phyloP scores from a whole-genome alignment of 2,797 vertebrate species.

The Tympanoctomys barrerae region DNA sequence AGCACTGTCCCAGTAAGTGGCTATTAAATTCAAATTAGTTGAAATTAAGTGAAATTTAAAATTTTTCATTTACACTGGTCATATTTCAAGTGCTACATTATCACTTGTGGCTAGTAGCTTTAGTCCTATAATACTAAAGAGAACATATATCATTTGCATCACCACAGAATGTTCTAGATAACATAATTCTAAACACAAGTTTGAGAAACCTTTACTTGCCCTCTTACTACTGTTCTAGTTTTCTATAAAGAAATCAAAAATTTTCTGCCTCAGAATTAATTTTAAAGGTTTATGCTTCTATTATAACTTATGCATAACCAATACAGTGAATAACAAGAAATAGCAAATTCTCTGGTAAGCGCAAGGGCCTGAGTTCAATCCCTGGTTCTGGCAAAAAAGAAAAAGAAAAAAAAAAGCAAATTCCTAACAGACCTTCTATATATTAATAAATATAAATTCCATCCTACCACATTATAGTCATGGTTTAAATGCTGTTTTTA shows the following conservation, averaged over 20 bases:
- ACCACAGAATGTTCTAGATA: neutral
- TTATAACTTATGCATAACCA: neutral
- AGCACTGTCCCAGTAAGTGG: neutral
- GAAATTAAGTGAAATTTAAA: slow-evolving; percentile 31
- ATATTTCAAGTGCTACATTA: neutral
- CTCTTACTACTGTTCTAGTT: neutral
- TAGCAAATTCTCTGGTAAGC: neutral
- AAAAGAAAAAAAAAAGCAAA: neutral
- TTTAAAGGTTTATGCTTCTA: slow-evolving; percentile 27
- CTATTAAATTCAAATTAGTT: neutral
- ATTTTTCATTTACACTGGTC: neutral
- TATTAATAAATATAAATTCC: slow-evolving; percentile 13
- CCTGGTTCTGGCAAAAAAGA: too few species aligned
- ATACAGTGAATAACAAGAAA: neutral
- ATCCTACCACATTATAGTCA: neutral
- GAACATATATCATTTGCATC: neutral
- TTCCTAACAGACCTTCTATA: neutral
- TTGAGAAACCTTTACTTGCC: slow-evolving; percentile 12
- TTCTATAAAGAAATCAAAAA: slow-evolving; percentile 3
- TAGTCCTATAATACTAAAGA: neutral
- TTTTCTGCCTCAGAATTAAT: neutral
- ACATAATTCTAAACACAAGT: neutral
- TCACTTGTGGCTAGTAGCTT: neutral
- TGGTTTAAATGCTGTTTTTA: neutral
- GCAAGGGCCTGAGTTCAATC: too few species aligned